phyloP scores from a whole-genome alignment of 2,888 invertebrate genomes.

The Noctua janthina region DNA sequence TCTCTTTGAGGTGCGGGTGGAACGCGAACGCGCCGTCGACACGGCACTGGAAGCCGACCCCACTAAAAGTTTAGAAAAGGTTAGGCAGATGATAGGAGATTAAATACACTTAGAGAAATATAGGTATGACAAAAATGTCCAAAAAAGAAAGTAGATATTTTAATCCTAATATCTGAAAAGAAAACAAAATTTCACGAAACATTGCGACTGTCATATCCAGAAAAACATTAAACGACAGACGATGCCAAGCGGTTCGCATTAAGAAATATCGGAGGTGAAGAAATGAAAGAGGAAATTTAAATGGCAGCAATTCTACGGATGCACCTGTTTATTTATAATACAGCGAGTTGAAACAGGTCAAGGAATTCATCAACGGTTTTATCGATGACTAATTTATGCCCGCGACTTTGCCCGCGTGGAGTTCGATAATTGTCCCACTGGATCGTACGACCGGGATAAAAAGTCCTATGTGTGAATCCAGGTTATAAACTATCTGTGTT shows the following conservation, averaged over 20 bases:
- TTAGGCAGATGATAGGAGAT: neutral
- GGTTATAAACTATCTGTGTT: too few relatives aligned
- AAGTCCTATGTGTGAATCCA: too few relatives aligned
- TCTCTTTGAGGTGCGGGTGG: too few relatives aligned
- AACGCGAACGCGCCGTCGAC: too few relatives aligned
- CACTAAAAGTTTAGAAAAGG: neutral
- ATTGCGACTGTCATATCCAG: conserved; percentile 22
- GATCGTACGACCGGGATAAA: too few relatives aligned
- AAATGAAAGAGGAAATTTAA: conserved; percentile 41
- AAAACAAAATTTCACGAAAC: neutral
- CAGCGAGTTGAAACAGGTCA: neutral
- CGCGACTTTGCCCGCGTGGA: too few relatives aligned
- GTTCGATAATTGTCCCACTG: too few relatives aligned
- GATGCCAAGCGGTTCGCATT: conserved; percentile 21
- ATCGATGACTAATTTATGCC: neutral
- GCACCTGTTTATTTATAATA: conserved; percentile 30
- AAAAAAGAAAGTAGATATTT: neutral
- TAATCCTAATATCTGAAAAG: neutral
- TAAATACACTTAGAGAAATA: neutral
- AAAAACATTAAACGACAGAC: conserved; percentile 5
- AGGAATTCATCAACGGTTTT: neutral
- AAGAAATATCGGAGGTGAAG: conserved; percentile 39
- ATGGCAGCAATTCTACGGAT: conserved; percentile 10
- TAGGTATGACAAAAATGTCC: neutral
- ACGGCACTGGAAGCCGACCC: neutral